phyloP scores from a whole-genome alignment of 2,113 vertebrate genomes.

The Acinonyx jubatus region DNA sequence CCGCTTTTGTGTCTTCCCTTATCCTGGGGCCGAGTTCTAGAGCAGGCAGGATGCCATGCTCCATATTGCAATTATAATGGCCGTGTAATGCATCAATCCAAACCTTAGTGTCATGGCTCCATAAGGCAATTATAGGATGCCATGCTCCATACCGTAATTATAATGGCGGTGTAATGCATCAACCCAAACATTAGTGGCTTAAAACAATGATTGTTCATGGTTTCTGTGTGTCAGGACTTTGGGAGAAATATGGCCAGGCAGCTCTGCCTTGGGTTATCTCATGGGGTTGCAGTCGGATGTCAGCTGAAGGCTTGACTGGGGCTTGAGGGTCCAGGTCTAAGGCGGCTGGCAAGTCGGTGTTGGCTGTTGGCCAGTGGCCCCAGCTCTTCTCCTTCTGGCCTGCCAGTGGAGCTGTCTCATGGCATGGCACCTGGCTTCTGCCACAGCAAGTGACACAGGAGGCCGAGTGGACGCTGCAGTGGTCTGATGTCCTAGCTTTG shows the following conservation, averaged over 20 bases:
- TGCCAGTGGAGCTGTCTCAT: background rate
- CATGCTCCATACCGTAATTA: background rate
- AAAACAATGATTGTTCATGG: background rate
- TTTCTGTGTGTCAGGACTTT: background rate
- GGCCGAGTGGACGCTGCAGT: background rate
- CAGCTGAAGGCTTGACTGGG: background rate
- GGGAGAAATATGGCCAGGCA: background rate
- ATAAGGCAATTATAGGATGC: no score
- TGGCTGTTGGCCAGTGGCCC: background rate
- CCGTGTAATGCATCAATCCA: background rate
- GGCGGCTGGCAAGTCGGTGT: background rate
- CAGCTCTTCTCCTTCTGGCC: background rate
- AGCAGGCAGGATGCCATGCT: background rate
- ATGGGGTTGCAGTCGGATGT: background rate
- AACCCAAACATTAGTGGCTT: background rate
- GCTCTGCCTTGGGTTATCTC: background rate
- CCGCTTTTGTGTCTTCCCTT: background rate
- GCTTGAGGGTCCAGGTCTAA: background rate
- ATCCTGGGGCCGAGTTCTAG: background rate
- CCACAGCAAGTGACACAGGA: background rate
- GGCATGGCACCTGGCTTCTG: background rate
- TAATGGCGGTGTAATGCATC: background rate
- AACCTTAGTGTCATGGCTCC: background rate
- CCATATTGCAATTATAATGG: background rate
- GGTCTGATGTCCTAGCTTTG: background rate